phyloP scores from a whole-genome alignment of 2,797 vertebrate species.

The Microcaecilia unicolor region DNA sequence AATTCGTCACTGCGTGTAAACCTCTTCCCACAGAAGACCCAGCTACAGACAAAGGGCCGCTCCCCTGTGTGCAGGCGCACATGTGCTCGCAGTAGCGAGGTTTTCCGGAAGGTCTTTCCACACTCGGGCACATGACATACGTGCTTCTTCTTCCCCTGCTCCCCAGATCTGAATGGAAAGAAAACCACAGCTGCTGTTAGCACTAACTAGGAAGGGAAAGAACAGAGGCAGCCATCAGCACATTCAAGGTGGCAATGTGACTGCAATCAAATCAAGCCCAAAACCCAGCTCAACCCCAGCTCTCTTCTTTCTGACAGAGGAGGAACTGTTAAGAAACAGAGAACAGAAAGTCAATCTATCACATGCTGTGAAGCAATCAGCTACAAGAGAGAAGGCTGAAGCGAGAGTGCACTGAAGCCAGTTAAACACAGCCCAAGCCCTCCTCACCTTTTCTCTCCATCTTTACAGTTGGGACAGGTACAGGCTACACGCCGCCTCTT shows the following conservation, averaged over 20 bases:
- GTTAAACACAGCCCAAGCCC: background rate
- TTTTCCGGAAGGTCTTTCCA: slow-evolving; percentile 91
- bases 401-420: too few species aligned
- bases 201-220: too few species aligned
- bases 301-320: too few species aligned
- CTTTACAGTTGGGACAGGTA: slow-evolving; percentile 96
- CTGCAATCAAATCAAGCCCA: too few species aligned
- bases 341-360: too few species aligned
- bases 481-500: slow-evolving; percentile 93
- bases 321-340: too few species aligned
- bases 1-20: slow-evolving; percentile 93
- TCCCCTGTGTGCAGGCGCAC: slow-evolving; percentile 92
- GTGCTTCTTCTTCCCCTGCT: slow-evolving; percentile 90
- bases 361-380: too few species aligned
- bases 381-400: too few species aligned
- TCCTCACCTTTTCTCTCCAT: slow-evolving; percentile 81
- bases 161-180: slow-evolving; percentile 63
- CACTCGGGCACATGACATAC: slow-evolving; percentile 93
- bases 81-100: slow-evolving; percentile 84
- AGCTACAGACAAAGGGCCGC: slow-evolving; percentile 89
- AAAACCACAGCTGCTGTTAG: rapidly evolving
- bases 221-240: too few species aligned
- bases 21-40: slow-evolving; percentile 91
- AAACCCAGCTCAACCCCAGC: too few species aligned
- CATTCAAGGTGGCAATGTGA: too few species aligned